Conservation (phyloP, 1,140 invertebrate species). For the Aphaenogaster rudis region DNA sequence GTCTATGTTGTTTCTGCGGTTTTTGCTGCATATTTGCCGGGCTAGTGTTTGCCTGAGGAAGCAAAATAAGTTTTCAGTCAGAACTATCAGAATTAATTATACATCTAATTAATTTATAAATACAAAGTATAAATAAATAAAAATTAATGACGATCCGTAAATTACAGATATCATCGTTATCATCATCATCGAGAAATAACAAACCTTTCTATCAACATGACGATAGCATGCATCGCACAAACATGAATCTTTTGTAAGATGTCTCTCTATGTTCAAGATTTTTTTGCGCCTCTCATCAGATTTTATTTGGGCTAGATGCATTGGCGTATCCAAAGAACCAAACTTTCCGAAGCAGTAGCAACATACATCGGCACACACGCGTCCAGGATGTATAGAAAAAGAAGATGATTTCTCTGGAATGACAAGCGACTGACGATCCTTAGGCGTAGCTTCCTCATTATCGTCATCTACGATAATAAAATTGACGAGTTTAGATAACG, state of each 20-base stretch:
- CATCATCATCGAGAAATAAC: background rate
- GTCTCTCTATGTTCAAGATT: slow-evolving; percentile 91
- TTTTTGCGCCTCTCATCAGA: slow-evolving; percentile 92
- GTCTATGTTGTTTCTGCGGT: slow-evolving; percentile 83
- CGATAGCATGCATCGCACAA: slow-evolving; percentile 94
- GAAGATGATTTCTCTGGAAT: slow-evolving; percentile 95
- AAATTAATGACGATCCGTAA: background rate
- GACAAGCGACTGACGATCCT: slow-evolving; percentile 89
- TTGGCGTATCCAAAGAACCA: slow-evolving; percentile 93
- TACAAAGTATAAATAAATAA: background rate
- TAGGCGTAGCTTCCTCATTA: slow-evolving; percentile 84
- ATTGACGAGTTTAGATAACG: slow-evolving; percentile 23
- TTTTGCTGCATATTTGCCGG: slow-evolving; percentile 84
- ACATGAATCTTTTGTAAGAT: slow-evolving; percentile 93
- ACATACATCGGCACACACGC: slow-evolving; percentile 93
- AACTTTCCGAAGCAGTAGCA: slow-evolving; percentile 95
- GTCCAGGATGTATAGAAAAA: slow-evolving; percentile 93
- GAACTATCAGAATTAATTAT: slow-evolving; percentile 15
- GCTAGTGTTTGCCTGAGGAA: slow-evolving; percentile 82
- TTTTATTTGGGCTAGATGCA: slow-evolving; percentile 94
- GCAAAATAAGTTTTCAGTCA: slow-evolving; percentile 9
- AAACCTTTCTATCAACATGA: slow-evolving; percentile 93
- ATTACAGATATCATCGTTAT: background rate
- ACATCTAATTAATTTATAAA: background rate
- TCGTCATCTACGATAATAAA: slow-evolving; percentile 86